A percentile compares a stretch with the other conserved stretches of the same genome.
phyloP scores from a whole-genome alignment of 2,888 invertebrate genomes.

The Parascotia fuliginaria region DNA sequence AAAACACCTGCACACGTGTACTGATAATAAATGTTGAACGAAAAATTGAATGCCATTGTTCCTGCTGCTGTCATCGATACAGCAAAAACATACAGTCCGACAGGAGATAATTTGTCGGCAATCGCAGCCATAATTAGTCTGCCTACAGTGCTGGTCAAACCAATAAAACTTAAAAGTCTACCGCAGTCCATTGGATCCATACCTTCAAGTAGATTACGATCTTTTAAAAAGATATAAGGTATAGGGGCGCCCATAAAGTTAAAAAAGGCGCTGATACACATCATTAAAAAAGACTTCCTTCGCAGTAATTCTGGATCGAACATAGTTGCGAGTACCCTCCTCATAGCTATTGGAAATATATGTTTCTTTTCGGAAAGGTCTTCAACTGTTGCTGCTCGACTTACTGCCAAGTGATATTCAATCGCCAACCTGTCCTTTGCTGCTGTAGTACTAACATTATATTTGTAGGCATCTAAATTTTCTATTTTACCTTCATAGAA shows the following conservation, averaged over 20 bases:
- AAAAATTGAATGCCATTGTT: slow-evolving; percentile 59
- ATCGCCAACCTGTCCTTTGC: slow-evolving; percentile 63
- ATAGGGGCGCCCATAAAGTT: slow-evolving; percentile 64
- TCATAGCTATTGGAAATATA: slow-evolving; percentile 66
- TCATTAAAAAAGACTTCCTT: slow-evolving; percentile 58
- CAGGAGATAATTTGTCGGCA: slow-evolving; percentile 60
- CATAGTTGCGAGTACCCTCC: slow-evolving; percentile 73
- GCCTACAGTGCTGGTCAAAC: slow-evolving; percentile 61
- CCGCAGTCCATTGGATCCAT: slow-evolving; percentile 50
- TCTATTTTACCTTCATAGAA: slow-evolving; percentile 69
- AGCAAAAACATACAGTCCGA: slow-evolving; percentile 48
- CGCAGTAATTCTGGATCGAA: slow-evolving; percentile 66
- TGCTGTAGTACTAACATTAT: slow-evolving; percentile 59
- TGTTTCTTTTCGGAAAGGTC: slow-evolving; percentile 66
- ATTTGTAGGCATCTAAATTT: slow-evolving; percentile 64
- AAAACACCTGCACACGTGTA: slow-evolving; percentile 60
- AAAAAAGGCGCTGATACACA: slow-evolving; percentile 59
- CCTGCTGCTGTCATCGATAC: slow-evolving; percentile 53
- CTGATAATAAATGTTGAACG: slow-evolving; percentile 62
- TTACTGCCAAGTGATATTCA: slow-evolving; percentile 74
- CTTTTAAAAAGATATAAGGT: slow-evolving; percentile 68
- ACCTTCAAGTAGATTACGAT: slow-evolving; percentile 59
- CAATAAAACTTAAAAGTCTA: slow-evolving; percentile 66
- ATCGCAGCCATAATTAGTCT: slow-evolving; percentile 59
- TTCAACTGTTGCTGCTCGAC: slow-evolving; percentile 64